phyloP scores from a whole-genome alignment of 2,113 vertebrate genomes.

The Ameiurus melas region DNA sequence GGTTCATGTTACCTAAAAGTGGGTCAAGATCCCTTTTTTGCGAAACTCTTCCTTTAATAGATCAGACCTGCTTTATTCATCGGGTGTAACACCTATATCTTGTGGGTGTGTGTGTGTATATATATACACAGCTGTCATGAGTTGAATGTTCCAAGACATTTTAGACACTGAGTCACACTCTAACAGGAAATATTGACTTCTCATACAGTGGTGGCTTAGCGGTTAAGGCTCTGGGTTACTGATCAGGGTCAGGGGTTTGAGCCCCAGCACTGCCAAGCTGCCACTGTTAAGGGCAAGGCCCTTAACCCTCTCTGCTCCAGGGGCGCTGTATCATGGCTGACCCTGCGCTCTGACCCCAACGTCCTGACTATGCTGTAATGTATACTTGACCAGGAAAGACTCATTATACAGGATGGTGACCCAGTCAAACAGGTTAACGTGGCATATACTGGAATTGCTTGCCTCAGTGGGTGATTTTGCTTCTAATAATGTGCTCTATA shows the following conservation, averaged over 20 bases:
- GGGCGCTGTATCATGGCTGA: too few species aligned
- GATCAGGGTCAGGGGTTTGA: too few species aligned
- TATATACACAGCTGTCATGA: not conserved
- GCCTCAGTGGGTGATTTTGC: constrained; percentile 22
- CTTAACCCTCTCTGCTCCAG: too few species aligned
- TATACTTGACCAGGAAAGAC: too few species aligned
- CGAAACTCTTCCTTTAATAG: not conserved
- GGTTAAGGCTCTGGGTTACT: too few species aligned
- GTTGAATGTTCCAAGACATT: not conserved
- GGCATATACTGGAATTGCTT: not conserved
- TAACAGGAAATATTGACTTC: not conserved
- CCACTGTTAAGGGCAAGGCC: too few species aligned
- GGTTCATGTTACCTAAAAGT: not conserved
- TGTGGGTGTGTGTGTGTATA: not conserved
- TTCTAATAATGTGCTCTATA: constrained; percentile 27
- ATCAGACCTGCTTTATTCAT: not conserved
- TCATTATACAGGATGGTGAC: not conserved
- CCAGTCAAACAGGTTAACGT: not conserved
- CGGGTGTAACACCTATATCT: too few species aligned
- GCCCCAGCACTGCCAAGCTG: too few species aligned
- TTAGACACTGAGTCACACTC: not conserved
- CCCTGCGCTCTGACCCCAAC: too few species aligned
- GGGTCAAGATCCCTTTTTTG: not conserved
- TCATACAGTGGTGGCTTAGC: not conserved
- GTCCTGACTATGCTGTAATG: too few species aligned